Evolutionary conservation across 1,140 invertebrate genomes (phyloP).

Genomic region (Zaprionus gabonicus): DNA sequence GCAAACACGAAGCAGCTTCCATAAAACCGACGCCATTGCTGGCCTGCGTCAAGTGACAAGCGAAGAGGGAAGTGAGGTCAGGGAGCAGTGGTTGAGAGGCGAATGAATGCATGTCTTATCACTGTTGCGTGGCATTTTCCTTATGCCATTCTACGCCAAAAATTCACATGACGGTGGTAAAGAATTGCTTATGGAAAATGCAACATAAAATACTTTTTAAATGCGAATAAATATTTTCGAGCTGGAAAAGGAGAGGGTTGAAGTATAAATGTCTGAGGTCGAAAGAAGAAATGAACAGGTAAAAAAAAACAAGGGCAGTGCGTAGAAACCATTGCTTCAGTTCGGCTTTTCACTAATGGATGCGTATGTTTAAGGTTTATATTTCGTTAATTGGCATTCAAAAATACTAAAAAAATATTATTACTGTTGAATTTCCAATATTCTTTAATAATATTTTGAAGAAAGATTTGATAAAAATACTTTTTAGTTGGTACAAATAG

Average conservation of each 20-base stretch:
- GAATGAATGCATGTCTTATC: conserved; percentile 75
- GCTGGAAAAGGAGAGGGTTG: neutral
- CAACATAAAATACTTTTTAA: conserved; percentile 80
- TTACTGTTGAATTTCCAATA: neutral
- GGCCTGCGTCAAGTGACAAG: neutral
- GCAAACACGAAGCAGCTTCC: conserved; percentile 57
- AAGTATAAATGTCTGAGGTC: neutral
- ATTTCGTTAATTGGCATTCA: no score
- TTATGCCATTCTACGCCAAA: conserved; percentile 19
- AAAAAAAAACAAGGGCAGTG: conserved; percentile 1
- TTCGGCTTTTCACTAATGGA: no score
- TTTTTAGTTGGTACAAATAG: no score
- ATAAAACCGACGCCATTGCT: conserved; percentile 57
- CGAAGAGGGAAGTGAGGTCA: neutral
- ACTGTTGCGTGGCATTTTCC: conserved; percentile 52
- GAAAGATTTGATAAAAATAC: no score
- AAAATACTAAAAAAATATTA: no score
- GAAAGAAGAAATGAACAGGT: neutral
- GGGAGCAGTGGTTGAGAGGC: conserved; percentile 8
- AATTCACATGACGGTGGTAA: conserved; percentile 38
- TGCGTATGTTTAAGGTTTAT: no score
- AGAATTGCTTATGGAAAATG: conserved; percentile 72
- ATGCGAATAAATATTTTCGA: conserved; percentile 74
- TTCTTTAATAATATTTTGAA: no score
- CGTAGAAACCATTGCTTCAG: neutral